phyloP scores from a whole-genome alignment of 2,113 vertebrate species.

The Pedetes capensis region DNA sequence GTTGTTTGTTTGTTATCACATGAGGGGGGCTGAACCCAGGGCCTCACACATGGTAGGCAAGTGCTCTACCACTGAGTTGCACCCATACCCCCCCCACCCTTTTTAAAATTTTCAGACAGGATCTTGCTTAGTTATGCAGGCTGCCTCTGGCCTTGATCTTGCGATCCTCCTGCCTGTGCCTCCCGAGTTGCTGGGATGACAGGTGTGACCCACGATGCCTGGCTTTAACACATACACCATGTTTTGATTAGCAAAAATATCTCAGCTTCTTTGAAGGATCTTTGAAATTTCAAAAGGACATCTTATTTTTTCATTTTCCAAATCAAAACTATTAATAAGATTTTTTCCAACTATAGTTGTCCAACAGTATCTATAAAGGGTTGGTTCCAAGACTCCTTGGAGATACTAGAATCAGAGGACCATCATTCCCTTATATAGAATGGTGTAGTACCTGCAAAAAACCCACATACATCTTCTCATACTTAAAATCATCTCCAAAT shows the following conservation, averaged over 20 bases:
- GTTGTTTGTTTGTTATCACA: too few species aligned
- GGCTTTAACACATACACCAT: not conserved
- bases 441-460: not conserved
- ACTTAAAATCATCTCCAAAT: not conserved
- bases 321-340: not conserved
- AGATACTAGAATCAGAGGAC: not conserved
- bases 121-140: too few species aligned
- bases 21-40: too few species aligned
- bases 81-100: too few species aligned
- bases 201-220: too few species aligned
- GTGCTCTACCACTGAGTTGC: too few species aligned
- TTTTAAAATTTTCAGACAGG: too few species aligned
- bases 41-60: too few species aligned
- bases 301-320: conserved; percentile 2
- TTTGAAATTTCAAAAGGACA: not conserved
- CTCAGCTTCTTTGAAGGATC: not conserved
- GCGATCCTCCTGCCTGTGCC: too few species aligned
- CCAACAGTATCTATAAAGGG: not conserved
- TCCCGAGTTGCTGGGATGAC: too few species aligned
- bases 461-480: not conserved
- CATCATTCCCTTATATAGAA: not conserved
- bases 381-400: too few species aligned
- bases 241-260: not conserved
- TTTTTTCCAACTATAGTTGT: not conserved
- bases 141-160: too few species aligned